phyloP scores from a whole-genome alignment of 2,888 invertebrate genomes.

The Drosophila birchii region DNA sequence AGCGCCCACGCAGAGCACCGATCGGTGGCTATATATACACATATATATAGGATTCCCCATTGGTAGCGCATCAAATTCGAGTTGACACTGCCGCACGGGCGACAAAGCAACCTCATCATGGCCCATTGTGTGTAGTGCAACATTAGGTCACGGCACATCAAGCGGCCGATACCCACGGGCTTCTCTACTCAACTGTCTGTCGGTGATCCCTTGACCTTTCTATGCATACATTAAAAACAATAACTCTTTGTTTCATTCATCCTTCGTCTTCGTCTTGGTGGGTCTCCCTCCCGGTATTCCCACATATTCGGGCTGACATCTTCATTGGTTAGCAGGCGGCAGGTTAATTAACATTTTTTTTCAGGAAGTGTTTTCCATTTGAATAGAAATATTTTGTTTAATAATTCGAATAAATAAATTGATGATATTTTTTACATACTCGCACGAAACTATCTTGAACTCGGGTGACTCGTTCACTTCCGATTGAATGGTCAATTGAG shows the following conservation, averaged over 20 bases:
- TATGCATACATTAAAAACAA: slow-evolving; percentile 75
- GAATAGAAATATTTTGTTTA: neutral
- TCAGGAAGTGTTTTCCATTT: slow-evolving; percentile 33
- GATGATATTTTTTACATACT: neutral
- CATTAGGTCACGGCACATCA: slow-evolving; percentile 77
- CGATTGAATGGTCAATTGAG: neutral
- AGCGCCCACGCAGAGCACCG: slow-evolving; percentile 62
- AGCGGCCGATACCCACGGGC: slow-evolving; percentile 29
- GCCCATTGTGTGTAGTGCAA: slow-evolving; percentile 78
- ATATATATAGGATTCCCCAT: slow-evolving; percentile 19
- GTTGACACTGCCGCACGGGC: slow-evolving; percentile 66
- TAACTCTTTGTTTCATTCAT: slow-evolving; percentile 71
- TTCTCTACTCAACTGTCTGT: neutral
- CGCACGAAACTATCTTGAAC: neutral
- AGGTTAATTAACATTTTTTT: slow-evolving; percentile 25
- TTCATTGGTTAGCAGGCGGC: slow-evolving; percentile 24
- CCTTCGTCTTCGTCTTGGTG: slow-evolving; percentile 61
- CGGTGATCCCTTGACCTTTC: slow-evolving; percentile 9
- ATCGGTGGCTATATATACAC: slow-evolving; percentile 7
- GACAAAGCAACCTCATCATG: slow-evolving; percentile 55
- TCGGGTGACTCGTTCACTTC: neutral
- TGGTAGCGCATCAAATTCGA: slow-evolving; percentile 72
- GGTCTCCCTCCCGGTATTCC: slow-evolving; percentile 51
- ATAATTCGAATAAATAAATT: neutral
- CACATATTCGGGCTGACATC: slow-evolving; percentile 32